phyloP scores from a whole-genome alignment of 1,140 invertebrate species.

The Dolichoris vasculosae region DNA sequence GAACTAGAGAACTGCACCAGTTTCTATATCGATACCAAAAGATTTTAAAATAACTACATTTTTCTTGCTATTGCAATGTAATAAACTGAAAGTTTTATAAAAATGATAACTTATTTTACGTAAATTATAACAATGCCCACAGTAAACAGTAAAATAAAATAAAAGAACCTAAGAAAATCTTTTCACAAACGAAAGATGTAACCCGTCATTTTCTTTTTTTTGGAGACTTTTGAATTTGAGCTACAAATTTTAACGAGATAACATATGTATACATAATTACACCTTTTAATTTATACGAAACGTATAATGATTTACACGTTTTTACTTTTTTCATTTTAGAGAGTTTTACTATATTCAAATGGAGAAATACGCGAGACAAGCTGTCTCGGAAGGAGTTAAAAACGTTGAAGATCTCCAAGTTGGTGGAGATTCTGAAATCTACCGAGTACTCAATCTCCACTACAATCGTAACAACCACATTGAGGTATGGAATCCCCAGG shows the following conservation, averaged over 20 bases:
- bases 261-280: neutral
- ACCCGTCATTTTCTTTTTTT: neutral
- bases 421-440: constrained; percentile 95
- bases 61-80: neutral
- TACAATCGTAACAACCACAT: constrained; percentile 99
- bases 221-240: constrained; percentile 16
- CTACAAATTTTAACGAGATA: neutral
- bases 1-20: neutral
- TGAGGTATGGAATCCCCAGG: constrained; percentile 89
- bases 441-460: constrained; percentile 97
- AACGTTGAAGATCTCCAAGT: constrained; percentile 94
- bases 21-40: neutral
- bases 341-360: constrained; percentile 99
- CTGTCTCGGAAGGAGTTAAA: constrained; percentile 96
- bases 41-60: neutral
- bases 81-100: neutral
- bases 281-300: neutral
- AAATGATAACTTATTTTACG: neutral
- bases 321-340: constrained; percentile 79
- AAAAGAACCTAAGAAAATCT: neutral
- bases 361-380: constrained; percentile 99
- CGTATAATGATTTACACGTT: constrained; percentile 28
- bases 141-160: too few species aligned
- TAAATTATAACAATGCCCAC: too few species aligned
- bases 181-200: neutral